A percentile compares a stretch with the other conserved stretches of the same genome.
Conservation (phyloP, 1,140 invertebrate genomes). For the Heliothis virescens region DNA sequence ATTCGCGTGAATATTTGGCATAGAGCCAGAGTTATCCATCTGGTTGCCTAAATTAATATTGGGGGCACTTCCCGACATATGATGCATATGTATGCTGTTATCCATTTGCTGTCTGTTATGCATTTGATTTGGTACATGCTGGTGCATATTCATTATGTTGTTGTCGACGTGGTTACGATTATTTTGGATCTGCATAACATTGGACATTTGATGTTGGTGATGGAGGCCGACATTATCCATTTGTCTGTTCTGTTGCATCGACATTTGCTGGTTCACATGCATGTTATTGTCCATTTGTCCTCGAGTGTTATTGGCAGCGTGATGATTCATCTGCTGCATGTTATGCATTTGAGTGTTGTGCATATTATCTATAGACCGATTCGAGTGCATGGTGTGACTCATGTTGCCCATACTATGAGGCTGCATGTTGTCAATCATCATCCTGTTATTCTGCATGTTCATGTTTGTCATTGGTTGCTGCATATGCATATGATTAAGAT, state of each 20-base stretch:
- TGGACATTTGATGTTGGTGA: slow-evolving; percentile 81
- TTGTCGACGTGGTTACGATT: slow-evolving; percentile 75
- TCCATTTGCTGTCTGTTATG: slow-evolving; percentile 82
- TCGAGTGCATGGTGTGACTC: slow-evolving; percentile 78
- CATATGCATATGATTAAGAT: slow-evolving; percentile 82
- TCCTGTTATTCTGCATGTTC: slow-evolving; percentile 82
- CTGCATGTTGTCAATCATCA: slow-evolving; percentile 82
- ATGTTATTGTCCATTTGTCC: slow-evolving; percentile 77
- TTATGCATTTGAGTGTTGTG: slow-evolving; percentile 79
- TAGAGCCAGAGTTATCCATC: slow-evolving; percentile 71
- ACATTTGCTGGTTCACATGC: slow-evolving; percentile 79
- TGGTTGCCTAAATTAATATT: slow-evolving; percentile 74
- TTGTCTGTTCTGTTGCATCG: slow-evolving; percentile 80
- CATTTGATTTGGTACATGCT: slow-evolving; percentile 80
- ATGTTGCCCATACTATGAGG: slow-evolving; percentile 74
- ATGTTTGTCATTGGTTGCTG: slow-evolving; percentile 77
- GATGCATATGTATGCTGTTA: slow-evolving; percentile 82
- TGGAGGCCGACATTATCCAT: slow-evolving; percentile 76
- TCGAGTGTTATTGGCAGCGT: slow-evolving; percentile 71
- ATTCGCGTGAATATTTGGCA: slow-evolving; percentile 74
- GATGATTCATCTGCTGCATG: slow-evolving; percentile 81
- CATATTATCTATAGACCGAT: slow-evolving; percentile 77
- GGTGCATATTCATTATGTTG: slow-evolving; percentile 80
- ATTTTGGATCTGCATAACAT: slow-evolving; percentile 81
- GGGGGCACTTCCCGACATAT: slow-evolving; percentile 74